Conservation (phyloP, 2,888 invertebrate species). For the Zhuqinia jingwanae region DNA sequence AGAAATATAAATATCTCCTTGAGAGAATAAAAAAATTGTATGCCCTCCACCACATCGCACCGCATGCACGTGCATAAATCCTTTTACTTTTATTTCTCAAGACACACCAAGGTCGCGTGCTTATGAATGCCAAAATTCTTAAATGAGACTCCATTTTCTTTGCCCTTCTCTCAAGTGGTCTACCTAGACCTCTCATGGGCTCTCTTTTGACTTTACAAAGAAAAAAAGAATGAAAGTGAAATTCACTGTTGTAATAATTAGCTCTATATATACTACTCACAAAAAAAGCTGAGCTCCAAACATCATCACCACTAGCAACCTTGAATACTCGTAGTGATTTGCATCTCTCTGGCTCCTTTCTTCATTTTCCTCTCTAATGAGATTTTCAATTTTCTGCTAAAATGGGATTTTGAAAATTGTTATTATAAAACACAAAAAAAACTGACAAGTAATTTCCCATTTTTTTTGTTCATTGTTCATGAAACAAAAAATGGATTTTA, state of each 20-base stretch:
- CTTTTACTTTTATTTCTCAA: neutral
- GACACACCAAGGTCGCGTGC: too few species aligned
- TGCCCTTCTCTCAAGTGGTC: too few species aligned
- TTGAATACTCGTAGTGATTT: neutral
- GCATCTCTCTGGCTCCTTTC: neutral
- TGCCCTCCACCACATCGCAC: neutral
- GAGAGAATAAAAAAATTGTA: neutral
- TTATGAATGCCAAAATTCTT: too few species aligned
- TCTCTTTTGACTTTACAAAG: too few species aligned
- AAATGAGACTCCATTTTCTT: too few species aligned
- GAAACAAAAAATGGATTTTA: neutral
- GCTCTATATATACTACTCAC: too few species aligned
- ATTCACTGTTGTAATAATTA: too few species aligned
- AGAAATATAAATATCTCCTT: too few species aligned
- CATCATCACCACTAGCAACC: slow-evolving; percentile 1
- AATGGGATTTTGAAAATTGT: neutral
- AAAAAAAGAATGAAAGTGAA: too few species aligned
- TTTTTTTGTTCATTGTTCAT: neutral
- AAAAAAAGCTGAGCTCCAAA: too few species aligned
- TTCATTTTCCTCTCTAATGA: neutral
- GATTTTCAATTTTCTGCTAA: slow-evolving; percentile 24
- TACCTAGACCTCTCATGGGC: too few species aligned
- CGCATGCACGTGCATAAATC: neutral
- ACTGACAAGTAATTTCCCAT: slow-evolving; percentile 28
- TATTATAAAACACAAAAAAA: too few species aligned